Evolutionary conservation across 2,888 invertebrate genomes (phyloP).

Genomic region (Teleogryllus oceanicus): DNA sequence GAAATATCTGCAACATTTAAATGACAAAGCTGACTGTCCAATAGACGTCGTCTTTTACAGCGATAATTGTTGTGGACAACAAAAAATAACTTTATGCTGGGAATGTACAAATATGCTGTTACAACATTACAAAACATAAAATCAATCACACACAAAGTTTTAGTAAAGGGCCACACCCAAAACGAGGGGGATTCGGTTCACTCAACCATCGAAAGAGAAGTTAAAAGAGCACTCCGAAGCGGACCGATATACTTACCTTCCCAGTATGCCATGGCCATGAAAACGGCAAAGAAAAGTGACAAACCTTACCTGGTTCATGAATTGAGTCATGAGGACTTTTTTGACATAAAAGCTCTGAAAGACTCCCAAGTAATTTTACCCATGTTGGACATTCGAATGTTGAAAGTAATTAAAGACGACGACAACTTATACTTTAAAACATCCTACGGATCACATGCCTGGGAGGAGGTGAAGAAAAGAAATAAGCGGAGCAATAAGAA

Average conservation of each 20-base stretch:
- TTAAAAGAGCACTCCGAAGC: background rate
- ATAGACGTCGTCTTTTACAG: too few relatives aligned
- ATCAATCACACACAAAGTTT: background rate
- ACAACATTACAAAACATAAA: too few relatives aligned
- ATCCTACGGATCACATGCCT: slow-evolving; percentile 12
- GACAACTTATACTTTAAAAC: slow-evolving; percentile 20
- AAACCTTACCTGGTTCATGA: too few relatives aligned
- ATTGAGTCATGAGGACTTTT: too few relatives aligned
- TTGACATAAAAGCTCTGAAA: too few relatives aligned
- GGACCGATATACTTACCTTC: background rate
- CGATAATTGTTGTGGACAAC: too few relatives aligned
- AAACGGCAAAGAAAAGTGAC: background rate
- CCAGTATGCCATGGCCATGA: slow-evolving; percentile 19
- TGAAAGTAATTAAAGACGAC: background rate
- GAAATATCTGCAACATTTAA: too few relatives aligned
- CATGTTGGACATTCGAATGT: too few relatives aligned
- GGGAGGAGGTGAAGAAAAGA: background rate
- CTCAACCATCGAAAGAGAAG: background rate
- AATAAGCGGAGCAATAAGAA: too few relatives aligned
- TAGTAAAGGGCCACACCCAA: background rate
- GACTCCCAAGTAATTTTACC: too few relatives aligned
- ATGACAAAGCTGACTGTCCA: too few relatives aligned
- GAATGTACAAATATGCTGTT: background rate
- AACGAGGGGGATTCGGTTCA: too few relatives aligned
- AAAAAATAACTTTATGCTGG: background rate